Evolutionary conservation across 2,113 vertebrate genomes (phyloP), one percentile per base, ranked within the genome.

Genomic region (Eolophus roseicapilla): DNA sequence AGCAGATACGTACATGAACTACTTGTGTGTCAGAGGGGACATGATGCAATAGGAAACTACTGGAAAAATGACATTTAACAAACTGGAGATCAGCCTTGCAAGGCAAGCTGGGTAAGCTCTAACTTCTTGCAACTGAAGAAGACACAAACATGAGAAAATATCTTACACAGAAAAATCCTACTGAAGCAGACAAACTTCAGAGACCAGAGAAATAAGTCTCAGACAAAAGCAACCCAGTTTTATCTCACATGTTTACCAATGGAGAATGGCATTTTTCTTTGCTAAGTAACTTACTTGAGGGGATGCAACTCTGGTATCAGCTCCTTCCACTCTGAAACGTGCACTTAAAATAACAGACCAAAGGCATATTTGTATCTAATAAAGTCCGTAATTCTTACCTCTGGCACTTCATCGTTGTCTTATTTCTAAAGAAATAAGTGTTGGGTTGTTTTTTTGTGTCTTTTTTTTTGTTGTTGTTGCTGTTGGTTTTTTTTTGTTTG

Each of bases 1-100:
- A 80, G 67, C 0, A 4, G 23, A 21, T 25, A 37, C 0, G 1
- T 13, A 69, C 3, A 3, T 24, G 53, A 41, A 57, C 3, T 23
- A 35, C 63, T 64, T 0, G 14, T 3, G 27, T 27, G 50, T 23
- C 77, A 47, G 28, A 2, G 21, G 70, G 63, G 47, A 68, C 16
- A 13, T 0, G 17, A 49, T 4, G 28, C 59, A 8, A 76, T 3
- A 43, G 14, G 52, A 65, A 90, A 60, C 3, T 3, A 47, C 15
- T 2, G 11, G 64, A 0, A 19, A 85, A 79, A 10, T 2, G 21
- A 43, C 62, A 68, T 18, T 10, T 35, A 50, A 35, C 2, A 0
- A 4, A 52, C 25, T 7, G 11, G 47, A 50, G 35, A 41, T 74
- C 9, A 20, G 41, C 0, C n/a, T 37, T 19, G 3, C 12, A 11